Percentiles rank a stretch among this genome's conserved stretches.
Evolutionary conservation across 1,140 invertebrate species (phyloP).

Genomic region (Papilio polyxenes): DNA sequence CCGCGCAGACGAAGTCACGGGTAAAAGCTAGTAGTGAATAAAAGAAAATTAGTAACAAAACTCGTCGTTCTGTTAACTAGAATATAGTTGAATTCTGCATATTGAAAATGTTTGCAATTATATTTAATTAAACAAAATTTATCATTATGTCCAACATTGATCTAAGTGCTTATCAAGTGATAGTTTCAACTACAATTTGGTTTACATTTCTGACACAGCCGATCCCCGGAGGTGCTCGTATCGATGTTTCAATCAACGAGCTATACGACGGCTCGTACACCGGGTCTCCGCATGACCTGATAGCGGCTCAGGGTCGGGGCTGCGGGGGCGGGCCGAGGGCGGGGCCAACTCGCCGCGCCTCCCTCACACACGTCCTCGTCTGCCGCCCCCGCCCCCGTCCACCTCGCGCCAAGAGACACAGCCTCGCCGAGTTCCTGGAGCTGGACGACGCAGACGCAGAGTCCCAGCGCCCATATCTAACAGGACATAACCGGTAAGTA

Average conservation of each 20-base stretch:
- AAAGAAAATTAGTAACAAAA: too few species aligned
- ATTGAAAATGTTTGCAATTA: too few species aligned
- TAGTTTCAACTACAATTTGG: too few species aligned
- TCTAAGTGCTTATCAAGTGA: too few species aligned
- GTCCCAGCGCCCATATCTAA: slow-evolving; percentile 91
- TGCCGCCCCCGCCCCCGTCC: slow-evolving; percentile 86
- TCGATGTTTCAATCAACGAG: slow-evolving; percentile 97
- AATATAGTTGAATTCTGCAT: too few species aligned
- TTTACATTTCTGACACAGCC: slow-evolving; percentile 76
- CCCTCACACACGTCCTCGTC: slow-evolving; percentile 94
- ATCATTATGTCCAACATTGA: too few species aligned
- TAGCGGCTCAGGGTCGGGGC: slow-evolving; percentile 85
- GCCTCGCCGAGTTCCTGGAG: slow-evolving; percentile 92
- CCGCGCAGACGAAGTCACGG: too few species aligned
- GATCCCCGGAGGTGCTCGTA: slow-evolving; percentile 91
- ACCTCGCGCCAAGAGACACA: slow-evolving; percentile 85
- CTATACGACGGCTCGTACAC: slow-evolving; percentile 97
- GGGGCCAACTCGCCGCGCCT: slow-evolving; percentile 91
- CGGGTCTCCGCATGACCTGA: slow-evolving; percentile 95
- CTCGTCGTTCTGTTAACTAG: too few species aligned
- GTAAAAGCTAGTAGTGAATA: too few species aligned
- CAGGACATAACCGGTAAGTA: slow-evolving; percentile 91
- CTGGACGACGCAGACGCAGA: slow-evolving; percentile 89
- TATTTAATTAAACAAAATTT: too few species aligned
- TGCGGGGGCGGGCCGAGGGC: slow-evolving; percentile 88